A percentile compares a stretch with the other conserved stretches of the same genome.
phyloP scores from a whole-genome alignment of 35 echinoderm and acorn worm species.

The Amphiura filiformis region DNA sequence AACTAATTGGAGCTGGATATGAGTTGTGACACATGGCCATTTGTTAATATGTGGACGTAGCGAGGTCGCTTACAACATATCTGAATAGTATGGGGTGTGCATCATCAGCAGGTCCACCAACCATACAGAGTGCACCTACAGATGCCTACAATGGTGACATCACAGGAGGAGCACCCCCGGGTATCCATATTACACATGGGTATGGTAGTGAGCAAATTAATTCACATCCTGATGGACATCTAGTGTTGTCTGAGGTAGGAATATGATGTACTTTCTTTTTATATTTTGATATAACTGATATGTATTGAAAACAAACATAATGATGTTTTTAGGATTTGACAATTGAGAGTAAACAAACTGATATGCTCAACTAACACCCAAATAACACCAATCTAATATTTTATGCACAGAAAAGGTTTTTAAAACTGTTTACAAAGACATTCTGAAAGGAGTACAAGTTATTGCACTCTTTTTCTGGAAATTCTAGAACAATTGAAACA shows the following conservation, averaged over 20 bases:
- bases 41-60: too few relatives aligned
- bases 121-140: neutral
- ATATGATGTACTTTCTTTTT: neutral
- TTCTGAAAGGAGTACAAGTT: neutral
- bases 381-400: neutral
- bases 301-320: too few relatives aligned
- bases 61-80: too few relatives aligned
- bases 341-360: neutral
- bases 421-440: neutral
- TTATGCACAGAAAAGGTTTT: neutral
- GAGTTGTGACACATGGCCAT: too few relatives aligned
- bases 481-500: too few relatives aligned
- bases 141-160: neutral
- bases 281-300: neutral
- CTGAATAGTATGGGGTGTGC: neutral
- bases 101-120: neutral
- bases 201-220: neutral
- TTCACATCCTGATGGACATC: neutral
- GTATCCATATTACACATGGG: too few relatives aligned
- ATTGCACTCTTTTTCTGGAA: too few relatives aligned
- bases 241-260: neutral
- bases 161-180: neutral
- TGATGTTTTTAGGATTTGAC: neutral
- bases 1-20: too few relatives aligned
- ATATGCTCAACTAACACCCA: neutral